These are phyloP conservation scores for Thecocarcelia acutangulata DNA, from an alignment of 2,888 invertebrate genomes.

Conservation along the genomic window DNA sequence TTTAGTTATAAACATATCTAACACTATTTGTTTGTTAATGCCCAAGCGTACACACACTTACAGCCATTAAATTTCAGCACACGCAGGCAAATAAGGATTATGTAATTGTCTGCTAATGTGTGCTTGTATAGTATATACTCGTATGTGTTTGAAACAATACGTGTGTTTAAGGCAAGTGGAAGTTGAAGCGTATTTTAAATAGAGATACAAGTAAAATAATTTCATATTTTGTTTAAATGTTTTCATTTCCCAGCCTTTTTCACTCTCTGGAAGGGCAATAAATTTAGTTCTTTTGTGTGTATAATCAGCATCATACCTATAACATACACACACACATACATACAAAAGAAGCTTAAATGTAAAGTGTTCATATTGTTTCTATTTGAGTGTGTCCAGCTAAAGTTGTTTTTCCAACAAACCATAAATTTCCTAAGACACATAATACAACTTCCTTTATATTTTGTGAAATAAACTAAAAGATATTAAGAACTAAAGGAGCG, in stretches of 20 bases:
- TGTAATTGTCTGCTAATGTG: neutral
- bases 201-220: conserved; percentile 8
- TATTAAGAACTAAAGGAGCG: no score
- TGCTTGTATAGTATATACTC: neutral
- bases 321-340: no score
- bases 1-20: conserved; percentile 13
- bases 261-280: neutral
- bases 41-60: neutral
- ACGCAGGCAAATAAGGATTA: neutral
- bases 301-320: neutral
- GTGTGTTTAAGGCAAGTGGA: no score
- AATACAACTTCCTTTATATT: no score
- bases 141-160: neutral
- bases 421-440: no score
- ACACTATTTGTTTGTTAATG: neutral
- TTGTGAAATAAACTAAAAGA: no score
- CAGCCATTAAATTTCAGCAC: neutral
- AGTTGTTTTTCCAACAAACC: neutral
- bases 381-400: neutral
- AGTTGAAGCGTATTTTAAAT: neutral
- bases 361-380: no score
- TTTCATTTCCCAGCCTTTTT: conserved; percentile 28
- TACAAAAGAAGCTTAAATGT: neutral
- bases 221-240: conserved; percentile 44
- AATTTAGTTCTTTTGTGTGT: conserved; percentile 9